A percentile compares a stretch with the other conserved stretches of the same genome.
Conservation (phyloP, 2,888 invertebrate genomes). For the Ctena decussata region DNA sequence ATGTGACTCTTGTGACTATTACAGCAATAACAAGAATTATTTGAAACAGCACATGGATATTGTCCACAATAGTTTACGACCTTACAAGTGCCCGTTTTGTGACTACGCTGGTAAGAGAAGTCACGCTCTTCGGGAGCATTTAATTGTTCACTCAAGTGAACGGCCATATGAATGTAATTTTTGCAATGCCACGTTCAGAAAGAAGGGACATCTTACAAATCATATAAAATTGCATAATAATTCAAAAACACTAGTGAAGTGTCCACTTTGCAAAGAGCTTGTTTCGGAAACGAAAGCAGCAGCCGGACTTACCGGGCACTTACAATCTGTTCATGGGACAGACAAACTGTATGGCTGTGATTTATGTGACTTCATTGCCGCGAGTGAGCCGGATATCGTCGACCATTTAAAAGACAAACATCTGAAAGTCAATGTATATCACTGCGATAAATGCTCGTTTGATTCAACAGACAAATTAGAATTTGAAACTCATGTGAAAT, state of each 20-base stretch:
- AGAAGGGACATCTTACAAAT: conserved; percentile 85
- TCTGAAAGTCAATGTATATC: conserved; percentile 59
- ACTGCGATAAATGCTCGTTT: conserved; percentile 82
- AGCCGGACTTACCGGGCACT: conserved; percentile 72
- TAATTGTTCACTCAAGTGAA: conserved; percentile 84
- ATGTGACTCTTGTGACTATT: conserved; percentile 80
- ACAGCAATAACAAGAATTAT: conserved; percentile 85
- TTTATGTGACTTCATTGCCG: conserved; percentile 78
- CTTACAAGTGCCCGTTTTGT: conserved; percentile 86
- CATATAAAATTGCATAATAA: conserved; percentile 84
- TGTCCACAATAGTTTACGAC: conserved; percentile 84
- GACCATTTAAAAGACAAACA: conserved; percentile 71
- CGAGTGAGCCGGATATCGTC: conserved; percentile 71
- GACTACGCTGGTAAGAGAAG: conserved; percentile 86
- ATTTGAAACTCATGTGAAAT: conserved; percentile 80
- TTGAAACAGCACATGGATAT: conserved; percentile 85
- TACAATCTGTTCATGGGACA: conserved; percentile 75
- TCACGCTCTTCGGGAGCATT: conserved; percentile 84
- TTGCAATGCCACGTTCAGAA: conserved; percentile 86
- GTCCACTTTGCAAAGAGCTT: conserved; percentile 67
- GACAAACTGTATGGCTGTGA: conserved; percentile 82
- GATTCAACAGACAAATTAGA: conserved; percentile 76
- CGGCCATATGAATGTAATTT: conserved; percentile 83
- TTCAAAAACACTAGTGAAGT: conserved; percentile 65
- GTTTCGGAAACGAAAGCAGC: conserved; percentile 65